These are phyloP conservation scores for Melanotus villosus DNA, from an alignment of 2,888 invertebrate genomes.

Conservation along the genomic window DNA sequence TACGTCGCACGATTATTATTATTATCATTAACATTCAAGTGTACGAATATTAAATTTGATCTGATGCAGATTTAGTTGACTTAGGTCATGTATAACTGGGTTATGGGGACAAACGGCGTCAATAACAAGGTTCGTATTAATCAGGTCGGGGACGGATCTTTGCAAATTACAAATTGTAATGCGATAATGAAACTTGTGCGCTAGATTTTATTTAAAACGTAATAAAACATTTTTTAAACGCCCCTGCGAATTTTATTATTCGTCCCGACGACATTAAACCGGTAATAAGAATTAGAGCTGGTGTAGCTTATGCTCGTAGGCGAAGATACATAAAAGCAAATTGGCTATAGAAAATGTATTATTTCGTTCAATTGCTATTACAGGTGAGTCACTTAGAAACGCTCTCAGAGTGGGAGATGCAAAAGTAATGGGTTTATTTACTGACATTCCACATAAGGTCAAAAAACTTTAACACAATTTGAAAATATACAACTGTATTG, in stretches of 20 bases:
- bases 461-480: no score
- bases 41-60: conserved; percentile 12
- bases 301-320: not conserved
- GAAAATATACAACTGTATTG: no score
- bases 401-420: not conserved
- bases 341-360: not conserved
- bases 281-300: not conserved
- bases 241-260: no score
- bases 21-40: not conserved
- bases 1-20: not conserved
- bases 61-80: conserved; percentile 47
- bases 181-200: conserved; percentile 21
- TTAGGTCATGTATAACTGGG: conserved; percentile 51
- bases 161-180: conserved; percentile 51
- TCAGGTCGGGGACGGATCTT: conserved; percentile 54
- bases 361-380: not conserved
- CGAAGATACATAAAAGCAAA: not conserved
- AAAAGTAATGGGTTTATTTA: conserved; percentile 5
- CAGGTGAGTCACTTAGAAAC: conserved; percentile 1
- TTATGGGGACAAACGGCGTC: conserved; percentile 50
- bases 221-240: no score
- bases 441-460: not conserved
- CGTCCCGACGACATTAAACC: not conserved
- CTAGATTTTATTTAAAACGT: no score
- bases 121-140: conserved; percentile 52